Evolutionary conservation across 2,888 invertebrate species (phyloP).

Genomic region (Volucella inflata): DNA sequence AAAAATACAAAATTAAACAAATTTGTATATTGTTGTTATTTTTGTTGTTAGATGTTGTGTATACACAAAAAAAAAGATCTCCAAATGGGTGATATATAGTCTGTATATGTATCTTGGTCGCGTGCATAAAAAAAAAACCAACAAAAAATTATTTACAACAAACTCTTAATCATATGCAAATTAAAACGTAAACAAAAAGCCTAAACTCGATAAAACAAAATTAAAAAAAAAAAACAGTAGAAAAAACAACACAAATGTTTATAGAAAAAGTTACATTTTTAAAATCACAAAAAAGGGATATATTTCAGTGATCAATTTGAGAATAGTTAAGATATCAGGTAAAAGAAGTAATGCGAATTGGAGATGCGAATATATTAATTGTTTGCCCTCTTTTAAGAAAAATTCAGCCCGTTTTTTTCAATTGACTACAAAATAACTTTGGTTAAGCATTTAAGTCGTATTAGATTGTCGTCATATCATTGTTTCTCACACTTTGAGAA

Average conservation of each 20-base stretch:
- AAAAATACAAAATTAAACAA: conserved; percentile 54
- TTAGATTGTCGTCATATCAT: too few species aligned
- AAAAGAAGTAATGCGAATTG: too few species aligned
- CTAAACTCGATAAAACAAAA: conserved; percentile 44
- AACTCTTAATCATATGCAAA: conserved; percentile 46
- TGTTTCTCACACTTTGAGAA: too few species aligned
- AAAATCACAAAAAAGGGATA: conserved; percentile 41
- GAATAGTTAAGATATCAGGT: too few species aligned
- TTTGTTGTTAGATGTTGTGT: conserved; percentile 64
- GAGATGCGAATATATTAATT: too few species aligned
- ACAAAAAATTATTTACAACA: conserved; percentile 32
- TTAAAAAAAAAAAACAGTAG: conserved; percentile 26
- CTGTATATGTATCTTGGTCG: conserved; percentile 71
- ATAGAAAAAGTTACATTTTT: conserved; percentile 49
- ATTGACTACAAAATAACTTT: too few species aligned
- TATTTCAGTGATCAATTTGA: too few species aligned
- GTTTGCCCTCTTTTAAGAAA: too few species aligned
- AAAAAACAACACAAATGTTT: conserved; percentile 33
- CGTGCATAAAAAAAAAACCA: conserved; percentile 54
- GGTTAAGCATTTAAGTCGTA: too few species aligned
- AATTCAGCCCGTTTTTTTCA: too few species aligned
- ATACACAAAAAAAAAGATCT: conserved; percentile 55
- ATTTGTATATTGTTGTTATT: conserved; percentile 61
- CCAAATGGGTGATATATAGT: conserved; percentile 70
- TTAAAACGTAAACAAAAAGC: conserved; percentile 25